A percentile compares a stretch with the other conserved stretches of the same genome.
Conservation (phyloP, 2,113 vertebrate species). For the Gobiocypris rarus region DNA sequence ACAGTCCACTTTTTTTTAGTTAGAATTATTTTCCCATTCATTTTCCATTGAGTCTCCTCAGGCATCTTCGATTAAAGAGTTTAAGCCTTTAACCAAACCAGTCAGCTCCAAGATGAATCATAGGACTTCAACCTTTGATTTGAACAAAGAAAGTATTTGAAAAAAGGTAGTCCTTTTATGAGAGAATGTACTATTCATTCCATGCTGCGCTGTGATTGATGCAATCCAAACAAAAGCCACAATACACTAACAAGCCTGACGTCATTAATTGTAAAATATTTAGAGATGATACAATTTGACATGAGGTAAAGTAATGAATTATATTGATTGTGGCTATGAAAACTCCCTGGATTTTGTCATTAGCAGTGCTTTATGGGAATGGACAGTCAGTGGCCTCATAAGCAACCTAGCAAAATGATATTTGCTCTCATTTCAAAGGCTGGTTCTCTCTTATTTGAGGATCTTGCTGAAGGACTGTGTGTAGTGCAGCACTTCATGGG, state of each 20-base stretch:
- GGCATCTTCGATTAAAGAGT: neutral
- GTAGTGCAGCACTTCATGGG: neutral
- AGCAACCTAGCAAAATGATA: too few relatives aligned
- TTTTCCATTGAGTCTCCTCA: neutral
- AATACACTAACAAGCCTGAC: conserved; percentile 19
- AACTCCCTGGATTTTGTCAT: neutral
- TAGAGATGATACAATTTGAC: neutral
- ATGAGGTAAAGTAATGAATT: neutral
- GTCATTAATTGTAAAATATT: neutral
- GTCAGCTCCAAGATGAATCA: neutral
- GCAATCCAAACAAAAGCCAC: neutral
- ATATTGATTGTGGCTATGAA: neutral
- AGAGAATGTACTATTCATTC: neutral
- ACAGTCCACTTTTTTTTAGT: neutral
- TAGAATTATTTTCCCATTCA: neutral
- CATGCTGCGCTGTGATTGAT: neutral
- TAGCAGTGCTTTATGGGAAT: neutral
- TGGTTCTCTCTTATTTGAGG: neutral
- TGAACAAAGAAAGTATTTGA: neutral
- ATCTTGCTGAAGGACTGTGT: neutral
- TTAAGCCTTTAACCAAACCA: neutral
- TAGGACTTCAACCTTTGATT: neutral
- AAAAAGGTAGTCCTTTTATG: neutral
- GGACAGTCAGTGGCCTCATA: neutral
- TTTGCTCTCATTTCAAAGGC: neutral